Base-by-base conservation (phyloP, 2,888 invertebrate genomes). In the Dryomyza anilis region DNA sequence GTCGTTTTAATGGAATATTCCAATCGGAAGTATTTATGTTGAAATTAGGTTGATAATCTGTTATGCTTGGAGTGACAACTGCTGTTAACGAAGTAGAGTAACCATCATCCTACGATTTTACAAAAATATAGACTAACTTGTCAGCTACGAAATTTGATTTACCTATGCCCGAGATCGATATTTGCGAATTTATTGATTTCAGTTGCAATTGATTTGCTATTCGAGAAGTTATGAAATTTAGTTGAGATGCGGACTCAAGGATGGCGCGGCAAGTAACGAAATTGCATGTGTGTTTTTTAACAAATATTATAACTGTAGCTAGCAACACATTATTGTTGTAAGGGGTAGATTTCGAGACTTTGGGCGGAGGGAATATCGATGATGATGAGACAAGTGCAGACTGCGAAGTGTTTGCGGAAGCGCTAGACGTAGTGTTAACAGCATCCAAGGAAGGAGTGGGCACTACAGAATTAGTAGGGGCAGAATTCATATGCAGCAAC, bases 1-100 rank as follows among this genome's bases (percentile, higher is more conserved):
- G 33, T 14, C 1, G 66, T 56, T 62, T 63, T 66, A 3, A 52
- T 8, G 71, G 68, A 25, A 71, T 68, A 25, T 65, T 63, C 50
- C 67, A 69, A 0, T 39, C 23, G 21, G 58, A 19, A 27, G 55
- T 39, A 10, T 66, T 27, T 7, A 70, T 4, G 5, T 57, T 65
- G 8, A 52, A 52, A 43, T 62, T 63, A 7, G 70, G 71, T 10
- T 70, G 71, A 56, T 70, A 61, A 4, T 66, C 67, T 1, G 69
- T 70, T 5, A 69, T 73, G 5, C 62, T 70, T 5, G 69, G 66
- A 12, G 68, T 58, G 7, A 70, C 63, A 5, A 67, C 50, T 3
- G 72, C 70, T 57, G 66, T 36, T 21, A 71, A 52, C 1, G 60
- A 39, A 29, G 36, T 4, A 1, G 8, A 43, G 19, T 53, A 58